Evolutionary conservation across 2,113 vertebrate species (phyloP), one percentile per base, ranked within the genome.

Genomic region (Vombatus ursinus): DNA sequence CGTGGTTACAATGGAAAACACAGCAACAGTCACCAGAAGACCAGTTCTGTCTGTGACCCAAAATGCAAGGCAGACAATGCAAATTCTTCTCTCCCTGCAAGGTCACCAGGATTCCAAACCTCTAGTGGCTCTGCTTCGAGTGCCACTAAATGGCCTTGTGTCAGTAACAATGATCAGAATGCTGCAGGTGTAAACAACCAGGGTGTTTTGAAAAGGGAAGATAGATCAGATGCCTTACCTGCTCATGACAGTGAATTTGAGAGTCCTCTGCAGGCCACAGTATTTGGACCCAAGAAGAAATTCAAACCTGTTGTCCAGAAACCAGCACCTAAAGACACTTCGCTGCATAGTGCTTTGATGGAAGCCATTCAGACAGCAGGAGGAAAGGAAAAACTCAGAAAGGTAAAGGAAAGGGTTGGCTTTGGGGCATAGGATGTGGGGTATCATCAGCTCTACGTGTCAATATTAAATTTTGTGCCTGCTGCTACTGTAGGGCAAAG

Each of bases 221-320:
- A 98, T 3, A 98, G 97, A 92, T 93, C 89, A 12, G 44, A 48
- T 25, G 10, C 49, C 25, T 52, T 44, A 0, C 94, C 97, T 90
- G 0, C 52, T 44, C 96, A 57, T 24, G 51, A 9, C 6, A 26
- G 28, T 1, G 98, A 98, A 10, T 8, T 97, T 54, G 97, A 98
- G 1, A 89, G 90, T 50, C 52, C 89, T 0, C 50, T 95, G 28
- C 97, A 97, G 24, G 93, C 97, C 92, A 98, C 98, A 57, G 96
- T 99, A 95, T 99, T 99, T 19, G 99, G 99, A 53, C 99, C 99
- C 22, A 99, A 99, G 96, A 99, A 99, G 96, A 99, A 99, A 97
- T 99, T 99, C 98, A 99, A 98, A 89, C 99, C 99, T 3, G 97
- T 99, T 2, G 51, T 99, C 93, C 98, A 98, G 96, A 99, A 98